Evolutionary conservation across 1,140 invertebrate species (phyloP).

Genomic region (Ceratosolen fusciceps): DNA sequence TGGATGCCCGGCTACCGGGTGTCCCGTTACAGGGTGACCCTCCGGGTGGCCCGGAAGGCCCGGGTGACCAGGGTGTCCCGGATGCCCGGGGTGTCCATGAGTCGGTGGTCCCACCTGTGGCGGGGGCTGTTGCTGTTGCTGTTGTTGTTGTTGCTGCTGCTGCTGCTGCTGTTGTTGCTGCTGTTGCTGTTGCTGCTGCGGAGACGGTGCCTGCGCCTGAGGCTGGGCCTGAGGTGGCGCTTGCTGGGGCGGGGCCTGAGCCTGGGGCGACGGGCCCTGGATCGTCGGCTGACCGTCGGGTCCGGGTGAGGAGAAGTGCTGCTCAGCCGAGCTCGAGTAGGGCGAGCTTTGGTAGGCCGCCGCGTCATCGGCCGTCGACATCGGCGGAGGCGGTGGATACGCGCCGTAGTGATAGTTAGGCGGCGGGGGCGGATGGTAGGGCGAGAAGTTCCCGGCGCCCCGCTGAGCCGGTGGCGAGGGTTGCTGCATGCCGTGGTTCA

Average conservation of each 20-base stretch:
- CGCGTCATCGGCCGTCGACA: conserved; percentile 67
- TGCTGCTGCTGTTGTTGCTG: conserved; percentile 49
- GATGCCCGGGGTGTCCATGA: conserved; percentile 45
- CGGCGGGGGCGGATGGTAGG: conserved; percentile 70
- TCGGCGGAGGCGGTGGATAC: conserved; percentile 68
- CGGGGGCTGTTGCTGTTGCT: conserved; percentile 38
- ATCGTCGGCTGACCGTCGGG: conserved; percentile 63
- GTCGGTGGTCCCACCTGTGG: conserved; percentile 36
- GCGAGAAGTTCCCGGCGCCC: conserved; percentile 67
- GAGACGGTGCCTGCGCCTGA: conserved; percentile 42
- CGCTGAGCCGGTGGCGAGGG: conserved; percentile 65
- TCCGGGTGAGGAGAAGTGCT: conserved; percentile 64
- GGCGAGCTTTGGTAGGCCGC: conserved; percentile 66
- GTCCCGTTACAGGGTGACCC: conserved; percentile 43
- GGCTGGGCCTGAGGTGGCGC: conserved; percentile 44
- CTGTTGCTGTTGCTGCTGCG: conserved; percentile 38
- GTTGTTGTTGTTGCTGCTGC: conserved; percentile 35
- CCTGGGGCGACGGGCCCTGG: conserved; percentile 60
- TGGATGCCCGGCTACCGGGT: conserved; percentile 47
- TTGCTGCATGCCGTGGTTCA: conserved; percentile 59
- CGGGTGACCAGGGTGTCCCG: conserved; percentile 30
- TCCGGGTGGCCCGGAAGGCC: conserved; percentile 44
- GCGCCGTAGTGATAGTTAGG: conserved; percentile 71
- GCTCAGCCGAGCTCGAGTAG: conserved; percentile 62
- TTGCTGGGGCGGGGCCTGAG: conserved; percentile 53